These are phyloP conservation scores for Listronotus oregonensis DNA, from an alignment of 1,140 invertebrate species.

Conservation along the genomic window DNA sequence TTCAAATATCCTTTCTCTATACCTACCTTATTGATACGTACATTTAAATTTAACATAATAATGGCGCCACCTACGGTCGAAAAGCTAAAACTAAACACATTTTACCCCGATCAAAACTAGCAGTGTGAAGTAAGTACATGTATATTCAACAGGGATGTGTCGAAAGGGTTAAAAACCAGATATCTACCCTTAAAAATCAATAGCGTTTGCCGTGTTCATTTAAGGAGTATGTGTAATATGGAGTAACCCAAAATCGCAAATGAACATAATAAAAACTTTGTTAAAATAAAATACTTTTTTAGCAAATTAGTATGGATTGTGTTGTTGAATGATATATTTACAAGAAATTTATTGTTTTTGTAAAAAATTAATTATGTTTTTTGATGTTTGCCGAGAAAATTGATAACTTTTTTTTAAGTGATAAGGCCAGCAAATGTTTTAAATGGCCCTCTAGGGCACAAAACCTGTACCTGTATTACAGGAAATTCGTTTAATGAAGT, in stretches of 20 bases:
- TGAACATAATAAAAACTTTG: background rate
- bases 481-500: slow-evolving; percentile 28
- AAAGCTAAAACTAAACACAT: slow-evolving; percentile 14
- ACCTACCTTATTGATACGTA: no score
- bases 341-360: no score
- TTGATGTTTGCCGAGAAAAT: background rate
- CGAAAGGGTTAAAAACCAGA: slow-evolving; percentile 21
- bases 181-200: slow-evolving; percentile 21
- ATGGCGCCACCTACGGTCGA: slow-evolving; percentile 14
- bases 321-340: background rate
- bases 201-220: background rate
- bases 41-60: slow-evolving; percentile 1
- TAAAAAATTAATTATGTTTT: no score
- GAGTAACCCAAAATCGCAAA: background rate
- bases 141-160: slow-evolving; percentile 8
- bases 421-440: background rate
- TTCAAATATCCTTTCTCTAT: no score
- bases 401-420: no score
- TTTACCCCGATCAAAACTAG: slow-evolving; percentile 9
- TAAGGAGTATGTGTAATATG: background rate
- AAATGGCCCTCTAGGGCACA: slow-evolving; percentile 7
- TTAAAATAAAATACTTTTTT: no score
- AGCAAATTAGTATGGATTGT: background rate
- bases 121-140: slow-evolving; percentile 6
- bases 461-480: slow-evolving; percentile 20